phyloP scores from a whole-genome alignment of 2,797 vertebrate species.

The Cryptoprocta ferox region DNA sequence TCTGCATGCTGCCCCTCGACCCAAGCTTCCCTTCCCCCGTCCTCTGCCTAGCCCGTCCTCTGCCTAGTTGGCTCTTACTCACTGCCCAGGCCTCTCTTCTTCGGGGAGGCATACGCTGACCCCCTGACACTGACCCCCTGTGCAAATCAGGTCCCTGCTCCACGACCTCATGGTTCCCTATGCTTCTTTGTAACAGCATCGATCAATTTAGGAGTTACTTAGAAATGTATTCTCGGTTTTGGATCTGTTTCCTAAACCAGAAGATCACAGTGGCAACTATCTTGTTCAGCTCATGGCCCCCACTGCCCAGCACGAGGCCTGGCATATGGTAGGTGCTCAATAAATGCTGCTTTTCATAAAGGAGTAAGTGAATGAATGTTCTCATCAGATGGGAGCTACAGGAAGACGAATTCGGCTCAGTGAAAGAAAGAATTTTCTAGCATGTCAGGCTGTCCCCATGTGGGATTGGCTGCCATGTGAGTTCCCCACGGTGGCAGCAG shows the following conservation, averaged over 20 bases:
- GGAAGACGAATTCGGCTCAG: background rate
- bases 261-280: background rate
- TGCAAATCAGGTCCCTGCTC: background rate
- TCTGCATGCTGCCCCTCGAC: background rate
- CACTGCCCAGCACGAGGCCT: background rate
- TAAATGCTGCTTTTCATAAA: background rate
- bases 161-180: rapidly evolving
- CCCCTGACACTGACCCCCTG: too few relatives aligned
- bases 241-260: background rate
- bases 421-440: background rate
- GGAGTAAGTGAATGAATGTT: background rate
- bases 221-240: background rate
- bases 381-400: background rate
- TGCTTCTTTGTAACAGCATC: background rate
- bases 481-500: background rate
- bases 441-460: background rate
- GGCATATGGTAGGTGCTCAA: background rate
- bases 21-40: background rate
- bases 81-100: background rate
- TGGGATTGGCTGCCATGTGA: background rate
- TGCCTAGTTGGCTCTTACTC: background rate
- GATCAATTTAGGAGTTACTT: background rate
- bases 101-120: rapidly evolving
- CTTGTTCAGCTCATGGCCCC: background rate
- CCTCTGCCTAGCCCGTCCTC: background rate